A percentile compares a stretch with the other conserved stretches of the same genome.
These are phyloP conservation scores for Teleogryllus oceanicus DNA, from an alignment of 2,888 invertebrate species.

Conservation along the genomic window DNA sequence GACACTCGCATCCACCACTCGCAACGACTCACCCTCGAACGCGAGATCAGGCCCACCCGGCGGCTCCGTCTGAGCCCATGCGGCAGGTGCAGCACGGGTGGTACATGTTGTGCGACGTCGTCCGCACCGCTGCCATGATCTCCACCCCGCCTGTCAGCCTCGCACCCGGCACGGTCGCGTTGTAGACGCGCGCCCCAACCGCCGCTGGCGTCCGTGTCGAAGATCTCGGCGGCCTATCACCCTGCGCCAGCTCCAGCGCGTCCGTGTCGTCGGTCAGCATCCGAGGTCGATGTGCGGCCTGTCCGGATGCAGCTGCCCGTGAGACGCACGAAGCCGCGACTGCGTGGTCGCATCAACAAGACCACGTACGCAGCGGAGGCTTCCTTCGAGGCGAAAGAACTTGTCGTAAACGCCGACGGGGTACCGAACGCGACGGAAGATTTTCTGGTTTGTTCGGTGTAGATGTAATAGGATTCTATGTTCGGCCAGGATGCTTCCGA, in stretches of 20 bases:
- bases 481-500: too few species aligned
- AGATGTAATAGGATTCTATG: too few species aligned
- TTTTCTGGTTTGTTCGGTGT: too few species aligned
- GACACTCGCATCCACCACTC: too few species aligned
- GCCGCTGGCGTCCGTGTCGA: constrained; percentile 42
- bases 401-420: too few species aligned
- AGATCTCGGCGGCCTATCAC: too few species aligned
- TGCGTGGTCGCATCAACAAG: constrained; percentile 68
- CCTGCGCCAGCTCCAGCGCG: constrained; percentile 57
- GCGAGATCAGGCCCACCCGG: too few species aligned
- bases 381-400: too few species aligned
- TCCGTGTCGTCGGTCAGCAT: constrained; percentile 74
- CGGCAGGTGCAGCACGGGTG: constrained; percentile 49
- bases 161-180: constrained; percentile 61
- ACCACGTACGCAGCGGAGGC: too few species aligned
- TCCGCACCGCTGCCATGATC: constrained; percentile 60
- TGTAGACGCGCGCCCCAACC: constrained; percentile 62
- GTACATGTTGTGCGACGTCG: constrained; percentile 40
- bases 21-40: too few species aligned
- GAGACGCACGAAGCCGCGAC: constrained; percentile 65
- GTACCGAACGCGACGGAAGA: too few species aligned
- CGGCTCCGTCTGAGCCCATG: too few species aligned
- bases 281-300: constrained; percentile 81
- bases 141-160: constrained; percentile 61
- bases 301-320: constrained; percentile 63